Evolutionary conservation across 2,797 vertebrate genomes (phyloP), one percentile per base, ranked within the genome.

Genomic region (Helicolenus hilgendorfi): DNA sequence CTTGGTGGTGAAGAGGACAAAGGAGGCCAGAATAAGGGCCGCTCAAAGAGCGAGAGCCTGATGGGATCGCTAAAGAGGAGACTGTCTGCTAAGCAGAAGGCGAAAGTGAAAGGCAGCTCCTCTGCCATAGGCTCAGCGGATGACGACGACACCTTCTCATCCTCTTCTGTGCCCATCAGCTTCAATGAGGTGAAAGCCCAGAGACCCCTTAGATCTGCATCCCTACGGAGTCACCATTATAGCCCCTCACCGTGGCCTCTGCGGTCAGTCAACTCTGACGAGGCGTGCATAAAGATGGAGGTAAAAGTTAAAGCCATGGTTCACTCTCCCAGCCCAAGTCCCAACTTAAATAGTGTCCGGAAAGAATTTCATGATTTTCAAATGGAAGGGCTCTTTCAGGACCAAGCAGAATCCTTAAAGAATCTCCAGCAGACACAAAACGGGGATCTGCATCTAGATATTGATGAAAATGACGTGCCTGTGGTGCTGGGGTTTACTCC

Each of bases 201-300:
- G 93, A 96, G 98, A 91, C 98, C 99, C 38, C 97, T 99, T 74
- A 96, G 99, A 93, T 99, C 99, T 33, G 97, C 98, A 0, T 99
- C 98, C 4, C 96, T 99, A 65, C 98, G 98, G 79, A 98, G 97
- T 92, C 99, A 99, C 92, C 99, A 99, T 97, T 99, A 99, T 87
- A 99, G 99, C 95, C 98, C 99, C 58, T 98, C 99, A 1, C 99
- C 99, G 0, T 99, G 99, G 99, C 99, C 99, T 1, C 96, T 99
- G 83, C 97, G 98, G n/a, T 95, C 98, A 11, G 98, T 98, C 13
- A 98, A 98, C 90, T 98, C 99, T 0, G 98, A 99, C 73, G 99
- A 99, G 81, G 98, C 98, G 0, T 99, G 99, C 74, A 98, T 99
- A 87, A 98, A 98, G 88, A 98, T 99, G 98, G 99, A 99, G 93